A percentile compares a stretch with the other conserved stretches of the same genome.
Conservation (phyloP, 2,797 vertebrate species). For the Agapornis canus region DNA sequence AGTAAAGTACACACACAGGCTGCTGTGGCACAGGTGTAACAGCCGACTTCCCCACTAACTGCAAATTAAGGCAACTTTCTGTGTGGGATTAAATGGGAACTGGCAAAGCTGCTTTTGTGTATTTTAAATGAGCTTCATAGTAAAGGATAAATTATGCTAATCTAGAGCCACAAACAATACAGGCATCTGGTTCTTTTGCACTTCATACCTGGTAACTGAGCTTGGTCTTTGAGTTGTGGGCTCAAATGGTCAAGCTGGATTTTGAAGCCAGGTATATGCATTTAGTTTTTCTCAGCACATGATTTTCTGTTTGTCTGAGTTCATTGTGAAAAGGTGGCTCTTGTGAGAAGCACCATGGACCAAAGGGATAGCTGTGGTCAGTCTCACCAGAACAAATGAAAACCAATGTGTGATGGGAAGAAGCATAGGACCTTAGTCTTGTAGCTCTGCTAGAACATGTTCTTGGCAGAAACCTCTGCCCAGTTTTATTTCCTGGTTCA, state of each 20-base stretch:
- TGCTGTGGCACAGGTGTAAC: not conserved
- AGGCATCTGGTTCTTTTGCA: not conserved
- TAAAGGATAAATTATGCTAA: not conserved
- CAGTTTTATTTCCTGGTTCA: not conserved
- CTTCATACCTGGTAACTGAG: not conserved
- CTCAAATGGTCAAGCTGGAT: not conserved
- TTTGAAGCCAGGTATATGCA: not conserved
- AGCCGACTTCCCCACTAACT: not conserved
- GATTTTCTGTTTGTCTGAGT: not conserved
- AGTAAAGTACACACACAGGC: not conserved
- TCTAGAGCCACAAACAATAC: not conserved
- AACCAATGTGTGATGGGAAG: not conserved
- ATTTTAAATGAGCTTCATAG: conserved; percentile 6
- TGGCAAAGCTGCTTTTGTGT: conserved; percentile 27
- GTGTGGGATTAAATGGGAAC: conserved; percentile 29
- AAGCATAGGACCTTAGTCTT: not conserved
- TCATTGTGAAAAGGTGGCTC: not conserved
- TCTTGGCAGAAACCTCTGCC: not conserved
- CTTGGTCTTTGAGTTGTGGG: not conserved
- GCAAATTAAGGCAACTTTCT: not conserved
- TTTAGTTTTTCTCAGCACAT: not conserved
- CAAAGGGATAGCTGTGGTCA: not conserved
- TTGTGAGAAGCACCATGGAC: not conserved
- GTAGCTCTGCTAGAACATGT: not conserved
- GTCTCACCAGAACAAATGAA: not conserved